A percentile compares a stretch with the other conserved stretches of the same genome.
These are phyloP conservation scores for Sebastes hopkinsi DNA, from an alignment of 2,797 vertebrate species.

Conservation along the genomic window DNA sequence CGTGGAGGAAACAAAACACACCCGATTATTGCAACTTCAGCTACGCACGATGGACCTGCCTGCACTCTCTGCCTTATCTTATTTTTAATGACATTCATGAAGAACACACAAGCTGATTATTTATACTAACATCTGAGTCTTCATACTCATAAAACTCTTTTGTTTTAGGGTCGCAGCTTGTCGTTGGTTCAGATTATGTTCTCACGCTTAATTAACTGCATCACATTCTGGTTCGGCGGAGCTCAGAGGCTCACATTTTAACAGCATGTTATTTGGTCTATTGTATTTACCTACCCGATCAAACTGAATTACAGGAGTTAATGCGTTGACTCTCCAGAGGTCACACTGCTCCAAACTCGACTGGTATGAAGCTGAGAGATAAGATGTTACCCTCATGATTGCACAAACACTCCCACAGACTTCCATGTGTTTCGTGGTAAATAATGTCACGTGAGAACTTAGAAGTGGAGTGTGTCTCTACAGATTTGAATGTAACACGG, in stretches of 20 bases:
- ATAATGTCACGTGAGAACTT: slow-evolving; percentile 23
- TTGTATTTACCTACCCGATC: slow-evolving; percentile 7
- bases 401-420: background rate
- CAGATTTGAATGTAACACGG: slow-evolving; percentile 15
- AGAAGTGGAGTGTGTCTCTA: slow-evolving; percentile 3
- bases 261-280: background rate
- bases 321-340: slow-evolving; percentile 4
- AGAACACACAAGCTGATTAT: background rate
- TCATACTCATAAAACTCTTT: background rate
- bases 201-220: background rate
- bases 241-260: background rate
- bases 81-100: slow-evolving; percentile 7
- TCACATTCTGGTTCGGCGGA: background rate
- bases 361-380: slow-evolving; percentile 26
- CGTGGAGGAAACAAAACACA: background rate
- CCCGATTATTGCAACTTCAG: background rate
- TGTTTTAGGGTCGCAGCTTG: background rate
- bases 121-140: background rate
- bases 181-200: background rate
- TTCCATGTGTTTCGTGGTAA: slow-evolving; percentile 16
- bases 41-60: slow-evolving; percentile 1
- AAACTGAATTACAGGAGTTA: slow-evolving; percentile 24
- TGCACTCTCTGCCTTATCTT: background rate
- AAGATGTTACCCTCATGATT: background rate
- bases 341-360: slow-evolving; percentile 19